These are phyloP conservation scores for Probaryconus sp. DNA, from an alignment of 1,140 invertebrate species.

Conservation along the genomic window DNA sequence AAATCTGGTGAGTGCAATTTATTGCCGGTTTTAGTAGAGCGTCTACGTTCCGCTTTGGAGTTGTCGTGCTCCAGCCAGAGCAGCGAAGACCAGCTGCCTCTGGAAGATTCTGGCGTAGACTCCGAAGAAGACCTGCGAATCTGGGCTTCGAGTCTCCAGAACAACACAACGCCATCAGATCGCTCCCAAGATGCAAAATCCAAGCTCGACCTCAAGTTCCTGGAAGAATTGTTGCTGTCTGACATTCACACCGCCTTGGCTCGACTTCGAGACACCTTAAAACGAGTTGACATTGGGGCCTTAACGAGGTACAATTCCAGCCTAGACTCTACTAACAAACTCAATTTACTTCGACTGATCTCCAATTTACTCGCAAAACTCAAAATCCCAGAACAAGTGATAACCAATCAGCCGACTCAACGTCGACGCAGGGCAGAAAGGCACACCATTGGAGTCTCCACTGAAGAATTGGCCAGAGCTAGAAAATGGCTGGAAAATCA, in stretches of 20 bases:
- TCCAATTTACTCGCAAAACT: conserved; percentile 86
- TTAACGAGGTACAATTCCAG: conserved; percentile 76
- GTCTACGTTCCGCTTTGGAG: conserved; percentile 74
- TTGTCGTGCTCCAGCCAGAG: conserved; percentile 66
- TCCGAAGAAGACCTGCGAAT: conserved; percentile 66
- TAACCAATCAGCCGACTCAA: conserved; percentile 60
- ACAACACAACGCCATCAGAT: conserved; percentile 62
- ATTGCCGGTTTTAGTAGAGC: conserved; percentile 76
- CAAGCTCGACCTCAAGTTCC: conserved; percentile 70
- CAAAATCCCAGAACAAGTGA: conserved; percentile 74
- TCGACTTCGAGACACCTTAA: conserved; percentile 85
- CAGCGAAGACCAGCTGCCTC: conserved; percentile 62
- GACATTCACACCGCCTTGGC: conserved; percentile 89
- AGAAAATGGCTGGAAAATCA: conserved; percentile 83
- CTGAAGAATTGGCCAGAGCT: conserved; percentile 86
- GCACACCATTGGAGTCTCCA: conserved; percentile 89
- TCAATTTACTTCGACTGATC: conserved; percentile 85
- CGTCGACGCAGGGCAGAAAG: conserved; percentile 79
- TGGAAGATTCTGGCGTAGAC: conserved; percentile 66
- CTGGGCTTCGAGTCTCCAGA: conserved; percentile 62
- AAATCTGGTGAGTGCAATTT: conserved; percentile 76
- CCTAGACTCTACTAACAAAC: conserved; percentile 79
- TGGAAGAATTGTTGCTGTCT: conserved; percentile 80
- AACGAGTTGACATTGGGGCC: conserved; percentile 78
- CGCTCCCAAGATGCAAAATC: conserved; percentile 51